phyloP scores from a whole-genome alignment of 2,797 vertebrate species.

The Lutjanus campechanus region DNA sequence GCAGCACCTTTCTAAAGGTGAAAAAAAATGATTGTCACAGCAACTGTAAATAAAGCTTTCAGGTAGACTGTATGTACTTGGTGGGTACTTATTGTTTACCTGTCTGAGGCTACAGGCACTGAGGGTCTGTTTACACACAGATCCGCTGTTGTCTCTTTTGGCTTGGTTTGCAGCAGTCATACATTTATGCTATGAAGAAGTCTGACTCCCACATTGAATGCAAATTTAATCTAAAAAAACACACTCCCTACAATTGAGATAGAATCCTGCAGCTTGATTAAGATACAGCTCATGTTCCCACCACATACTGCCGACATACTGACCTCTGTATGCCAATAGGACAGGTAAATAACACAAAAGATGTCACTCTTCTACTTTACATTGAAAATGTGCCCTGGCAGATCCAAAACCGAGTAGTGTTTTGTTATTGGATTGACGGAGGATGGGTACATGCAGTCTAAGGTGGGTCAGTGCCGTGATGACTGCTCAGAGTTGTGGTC shows the following conservation, averaged over 20 bases:
- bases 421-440: neutral
- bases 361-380: neutral
- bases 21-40: neutral
- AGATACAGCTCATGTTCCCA: neutral
- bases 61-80: neutral
- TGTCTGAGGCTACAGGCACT: neutral
- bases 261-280: neutral
- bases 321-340: neutral
- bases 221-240: neutral
- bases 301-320: neutral
- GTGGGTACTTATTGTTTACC: neutral
- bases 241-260: neutral
- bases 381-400: neutral
- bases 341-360: neutral
- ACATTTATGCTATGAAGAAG: neutral
- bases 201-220: neutral
- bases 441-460: neutral
- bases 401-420: neutral
- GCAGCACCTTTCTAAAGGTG: neutral
- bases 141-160: neutral
- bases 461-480: neutral
- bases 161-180: neutral
- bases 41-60: neutral
- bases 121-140: neutral
- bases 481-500: neutral